Conservation (phyloP, 1,140 invertebrate species). For the Saccostrea glomerata region DNA sequence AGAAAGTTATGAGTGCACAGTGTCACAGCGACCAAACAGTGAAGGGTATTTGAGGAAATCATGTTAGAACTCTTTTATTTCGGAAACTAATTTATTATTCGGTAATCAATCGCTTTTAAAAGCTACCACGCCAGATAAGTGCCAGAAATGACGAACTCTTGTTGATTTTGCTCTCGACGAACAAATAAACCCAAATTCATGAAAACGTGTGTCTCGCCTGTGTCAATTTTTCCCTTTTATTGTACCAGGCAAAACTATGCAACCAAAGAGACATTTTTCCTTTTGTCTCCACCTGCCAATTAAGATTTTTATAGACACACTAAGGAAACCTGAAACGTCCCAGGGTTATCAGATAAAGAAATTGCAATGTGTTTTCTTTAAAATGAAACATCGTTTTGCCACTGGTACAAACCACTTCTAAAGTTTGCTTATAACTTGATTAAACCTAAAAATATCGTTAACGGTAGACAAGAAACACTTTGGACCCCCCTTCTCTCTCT, state of each 20-base stretch:
- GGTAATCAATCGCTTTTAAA: conserved; percentile 30
- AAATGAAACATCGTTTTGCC: background rate
- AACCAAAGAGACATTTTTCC: background rate
- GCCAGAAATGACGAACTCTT: conserved; percentile 31
- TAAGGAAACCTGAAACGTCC: background rate
- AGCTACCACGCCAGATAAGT: conserved; percentile 29
- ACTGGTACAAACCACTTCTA: background rate
- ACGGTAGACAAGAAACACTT: no score
- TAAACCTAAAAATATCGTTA: background rate
- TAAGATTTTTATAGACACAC: background rate
- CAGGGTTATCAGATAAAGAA: conserved; percentile 12
- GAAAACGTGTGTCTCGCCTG: background rate
- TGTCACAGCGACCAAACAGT: background rate
- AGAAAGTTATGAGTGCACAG: conserved; percentile 15
- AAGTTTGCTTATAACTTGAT: background rate
- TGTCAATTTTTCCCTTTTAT: background rate
- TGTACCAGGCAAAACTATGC: conserved; percentile 18
- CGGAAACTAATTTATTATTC: conserved; percentile 7
- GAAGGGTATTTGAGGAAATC: background rate
- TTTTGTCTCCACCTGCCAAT: conserved; percentile 28
- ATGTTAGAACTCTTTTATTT: background rate
- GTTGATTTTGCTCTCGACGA: conserved; percentile 33
- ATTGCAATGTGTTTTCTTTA: background rate
- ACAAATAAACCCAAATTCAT: conserved; percentile 8
- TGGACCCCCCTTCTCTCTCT: no score